Conservation (phyloP, 2,888 invertebrate genomes). For the Tipula unca region DNA sequence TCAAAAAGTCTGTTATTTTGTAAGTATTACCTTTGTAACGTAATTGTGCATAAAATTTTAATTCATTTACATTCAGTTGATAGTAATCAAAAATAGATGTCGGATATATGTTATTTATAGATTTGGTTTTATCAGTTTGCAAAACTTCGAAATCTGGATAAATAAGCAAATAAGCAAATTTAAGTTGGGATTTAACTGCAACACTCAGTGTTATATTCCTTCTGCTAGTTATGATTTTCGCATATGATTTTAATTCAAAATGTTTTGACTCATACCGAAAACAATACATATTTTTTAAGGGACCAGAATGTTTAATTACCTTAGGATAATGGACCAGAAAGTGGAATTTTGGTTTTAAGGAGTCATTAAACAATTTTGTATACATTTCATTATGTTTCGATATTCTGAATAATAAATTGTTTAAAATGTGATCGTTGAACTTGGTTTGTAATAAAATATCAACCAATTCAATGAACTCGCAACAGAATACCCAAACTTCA, state of each 20-base stretch:
- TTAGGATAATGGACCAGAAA: background rate
- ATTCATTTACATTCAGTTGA: no score
- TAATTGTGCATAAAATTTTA: no score
- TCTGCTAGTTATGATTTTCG: background rate
- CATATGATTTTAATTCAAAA: background rate
- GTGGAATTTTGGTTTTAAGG: background rate
- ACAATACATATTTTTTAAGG: background rate
- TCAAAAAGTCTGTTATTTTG: no score
- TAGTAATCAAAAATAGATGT: no score
- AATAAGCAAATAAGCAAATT: background rate
- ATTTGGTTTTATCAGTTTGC: no score
- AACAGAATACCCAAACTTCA: background rate
- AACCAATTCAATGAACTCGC: background rate
- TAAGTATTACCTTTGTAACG: no score
- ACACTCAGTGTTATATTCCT: background rate
- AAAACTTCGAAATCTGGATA: no score
- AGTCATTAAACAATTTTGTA: background rate
- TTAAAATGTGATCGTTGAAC: background rate
- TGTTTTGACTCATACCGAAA: background rate
- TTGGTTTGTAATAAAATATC: background rate
- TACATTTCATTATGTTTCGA: background rate
- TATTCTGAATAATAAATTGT: background rate
- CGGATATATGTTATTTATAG: no score
- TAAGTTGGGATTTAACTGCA: background rate
- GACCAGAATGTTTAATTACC: background rate